A percentile compares a stretch with the other conserved stretches of the same genome.
Evolutionary conservation across 2,888 invertebrate species (phyloP).

Genomic region (Cepaea hortensis): DNA sequence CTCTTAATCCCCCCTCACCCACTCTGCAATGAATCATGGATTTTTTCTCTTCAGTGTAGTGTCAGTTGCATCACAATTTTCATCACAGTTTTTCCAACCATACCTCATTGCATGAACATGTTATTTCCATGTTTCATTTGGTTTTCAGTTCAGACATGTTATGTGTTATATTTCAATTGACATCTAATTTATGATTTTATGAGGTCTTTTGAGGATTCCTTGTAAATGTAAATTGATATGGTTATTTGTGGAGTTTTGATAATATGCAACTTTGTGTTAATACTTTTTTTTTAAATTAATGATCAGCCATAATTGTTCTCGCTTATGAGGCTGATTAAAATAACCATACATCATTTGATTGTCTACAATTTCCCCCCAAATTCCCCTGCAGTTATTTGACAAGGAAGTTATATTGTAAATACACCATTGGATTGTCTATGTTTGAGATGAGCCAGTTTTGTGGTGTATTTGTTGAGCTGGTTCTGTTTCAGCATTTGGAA

Average conservation of each 20-base stretch:
- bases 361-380: too few relatives aligned
- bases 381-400: not conserved
- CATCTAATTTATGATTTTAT: slow-evolving; percentile 34
- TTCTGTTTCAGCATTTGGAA: too few relatives aligned
- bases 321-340: not conserved
- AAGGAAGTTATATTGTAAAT: slow-evolving; percentile 19
- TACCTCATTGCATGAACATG: slow-evolving; percentile 17
- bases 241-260: slow-evolving; percentile 32
- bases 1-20: too few relatives aligned
- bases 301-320: slow-evolving; percentile 25
- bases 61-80: not conserved
- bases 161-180: not conserved
- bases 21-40: too few relatives aligned
- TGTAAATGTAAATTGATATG: slow-evolving; percentile 19
- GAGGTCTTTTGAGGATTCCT: slow-evolving; percentile 16
- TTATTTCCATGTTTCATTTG: not conserved
- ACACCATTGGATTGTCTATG: not conserved
- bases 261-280: slow-evolving; percentile 32
- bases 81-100: not conserved
- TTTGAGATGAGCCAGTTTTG: not conserved
- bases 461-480: not conserved
- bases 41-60: too few relatives aligned
- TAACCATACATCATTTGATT: not conserved
- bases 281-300: not conserved
- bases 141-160: not conserved